phyloP scores from a whole-genome alignment of 2,797 vertebrate genomes.

The Rachycentron canadum region DNA sequence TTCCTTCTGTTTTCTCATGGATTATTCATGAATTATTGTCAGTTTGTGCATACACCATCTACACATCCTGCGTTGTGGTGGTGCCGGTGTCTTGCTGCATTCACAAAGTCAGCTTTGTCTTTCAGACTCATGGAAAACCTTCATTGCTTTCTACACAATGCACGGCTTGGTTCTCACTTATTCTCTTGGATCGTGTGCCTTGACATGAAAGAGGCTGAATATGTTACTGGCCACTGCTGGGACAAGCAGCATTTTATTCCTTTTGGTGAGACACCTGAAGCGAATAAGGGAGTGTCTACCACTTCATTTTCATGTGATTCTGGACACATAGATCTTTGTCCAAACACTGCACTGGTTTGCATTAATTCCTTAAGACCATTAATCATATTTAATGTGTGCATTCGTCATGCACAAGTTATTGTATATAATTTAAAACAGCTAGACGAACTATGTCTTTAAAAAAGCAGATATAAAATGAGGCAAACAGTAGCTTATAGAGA shows the following conservation, averaged over 20 bases:
- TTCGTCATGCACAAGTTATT: neutral
- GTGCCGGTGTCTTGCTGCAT: neutral
- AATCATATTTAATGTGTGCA: neutral
- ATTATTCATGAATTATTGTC: slow-evolving; percentile 46
- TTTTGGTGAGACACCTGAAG: slow-evolving; percentile 16
- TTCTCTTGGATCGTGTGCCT: neutral
- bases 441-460: neutral
- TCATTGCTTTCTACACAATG: neutral
- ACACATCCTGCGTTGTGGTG: neutral
- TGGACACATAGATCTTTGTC: neutral
- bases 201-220: slow-evolving; percentile 36
- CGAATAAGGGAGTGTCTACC: slow-evolving; percentile 10
- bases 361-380: neutral
- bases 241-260: slow-evolving; percentile 8
- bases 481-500: too few species aligned
- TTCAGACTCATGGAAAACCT: slow-evolving; percentile 6
- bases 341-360: slow-evolving; percentile 8
- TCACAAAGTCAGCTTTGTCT: neutral
- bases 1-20: slow-evolving; percentile 27
- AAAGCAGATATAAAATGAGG: neutral
- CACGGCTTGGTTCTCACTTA: neutral
- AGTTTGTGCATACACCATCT: slow-evolving; percentile 18
- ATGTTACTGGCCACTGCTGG: slow-evolving; percentile 16
- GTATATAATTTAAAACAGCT: neutral
- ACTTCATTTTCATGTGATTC: slow-evolving; percentile 14